Conservation (phyloP, 2,113 vertebrate genomes). For the Oncorhynchus tshawytscha region DNA sequence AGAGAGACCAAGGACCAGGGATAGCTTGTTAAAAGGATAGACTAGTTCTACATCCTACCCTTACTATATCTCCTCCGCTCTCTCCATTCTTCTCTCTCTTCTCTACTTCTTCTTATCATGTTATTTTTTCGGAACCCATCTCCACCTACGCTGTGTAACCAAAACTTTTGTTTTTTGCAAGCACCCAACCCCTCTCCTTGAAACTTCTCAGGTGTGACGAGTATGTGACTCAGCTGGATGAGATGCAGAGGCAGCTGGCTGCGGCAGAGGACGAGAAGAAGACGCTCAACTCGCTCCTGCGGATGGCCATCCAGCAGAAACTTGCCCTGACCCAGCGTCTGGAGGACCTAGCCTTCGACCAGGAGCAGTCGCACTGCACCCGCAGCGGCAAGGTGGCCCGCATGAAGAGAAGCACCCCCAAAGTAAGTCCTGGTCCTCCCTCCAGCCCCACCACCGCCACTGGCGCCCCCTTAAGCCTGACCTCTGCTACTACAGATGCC, state of each 20-base stretch:
- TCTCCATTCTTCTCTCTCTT: not conserved
- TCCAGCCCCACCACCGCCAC: slow-evolving; percentile 34
- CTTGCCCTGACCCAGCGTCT: slow-evolving; percentile 95
- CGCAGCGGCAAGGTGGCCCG: slow-evolving; percentile 79
- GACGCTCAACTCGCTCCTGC: slow-evolving; percentile 93
- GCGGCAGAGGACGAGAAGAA: slow-evolving; percentile 99
- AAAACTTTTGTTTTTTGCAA: not conserved
- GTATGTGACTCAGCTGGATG: slow-evolving; percentile 92
- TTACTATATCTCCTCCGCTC: not conserved
- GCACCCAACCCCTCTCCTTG: not conserved
- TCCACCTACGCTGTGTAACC: not conserved
- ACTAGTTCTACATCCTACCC: not conserved
- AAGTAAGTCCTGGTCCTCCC: slow-evolving; percentile 84
- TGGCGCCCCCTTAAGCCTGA: slow-evolving; percentile 36
- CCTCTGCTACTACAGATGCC: slow-evolving; percentile 36
- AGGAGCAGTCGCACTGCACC: slow-evolving; percentile 88
- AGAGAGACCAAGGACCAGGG: not conserved
- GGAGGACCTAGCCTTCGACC: slow-evolving; percentile 97
- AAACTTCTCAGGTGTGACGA: slow-evolving; percentile 85
- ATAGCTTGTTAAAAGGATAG: too few relatives aligned
- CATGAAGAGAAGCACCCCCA: slow-evolving; percentile 86
- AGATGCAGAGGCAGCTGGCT: slow-evolving; percentile 96
- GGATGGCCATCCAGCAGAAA: slow-evolving; percentile 99
- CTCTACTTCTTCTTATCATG: too few relatives aligned
- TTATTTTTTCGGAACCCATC: not conserved